Evolutionary conservation across 2,797 vertebrate species (phyloP).

Genomic region (Spinibarbus caldwelli): DNA sequence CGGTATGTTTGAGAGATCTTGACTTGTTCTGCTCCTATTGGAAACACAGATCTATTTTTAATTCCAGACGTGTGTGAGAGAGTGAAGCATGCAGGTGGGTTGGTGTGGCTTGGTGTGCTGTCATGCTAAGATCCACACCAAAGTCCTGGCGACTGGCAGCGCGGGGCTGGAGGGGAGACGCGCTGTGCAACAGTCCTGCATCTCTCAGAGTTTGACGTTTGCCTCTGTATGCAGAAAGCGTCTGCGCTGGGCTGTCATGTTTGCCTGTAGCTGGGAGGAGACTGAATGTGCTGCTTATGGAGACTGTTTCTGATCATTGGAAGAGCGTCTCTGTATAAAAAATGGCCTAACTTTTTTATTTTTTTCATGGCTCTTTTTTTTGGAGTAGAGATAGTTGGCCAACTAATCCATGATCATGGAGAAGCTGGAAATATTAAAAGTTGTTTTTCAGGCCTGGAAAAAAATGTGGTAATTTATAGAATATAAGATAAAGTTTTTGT

Average conservation of each 20-base stretch:
- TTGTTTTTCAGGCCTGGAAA: not conserved
- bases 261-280: constrained; percentile 24
- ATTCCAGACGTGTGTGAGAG: constrained; percentile 39
- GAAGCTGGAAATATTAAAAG: not conserved
- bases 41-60: constrained; percentile 45
- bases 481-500: too few species aligned
- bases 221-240: constrained; percentile 42
- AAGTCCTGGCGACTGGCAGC: constrained; percentile 35
- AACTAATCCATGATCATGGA: not conserved
- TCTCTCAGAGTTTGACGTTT: not conserved
- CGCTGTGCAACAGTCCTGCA: constrained; percentile 24
- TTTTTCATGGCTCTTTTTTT: not conserved
- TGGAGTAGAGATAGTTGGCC: not conserved
- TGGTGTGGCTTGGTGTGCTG: constrained; percentile 47
- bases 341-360: not conserved
- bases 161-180: not conserved
- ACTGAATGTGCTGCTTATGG: not conserved
- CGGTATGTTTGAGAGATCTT: not conserved
- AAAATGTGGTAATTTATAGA: not conserved
- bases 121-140: constrained; percentile 35
- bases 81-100: constrained; percentile 45
- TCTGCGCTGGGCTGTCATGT: constrained; percentile 14
- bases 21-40: not conserved
- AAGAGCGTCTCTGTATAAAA: not conserved
- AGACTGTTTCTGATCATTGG: constrained; percentile 25